Evolutionary conservation across 2,888 invertebrate species (phyloP), one percentile per base, ranked within the genome.

Genomic region (Amiota mariae): DNA sequence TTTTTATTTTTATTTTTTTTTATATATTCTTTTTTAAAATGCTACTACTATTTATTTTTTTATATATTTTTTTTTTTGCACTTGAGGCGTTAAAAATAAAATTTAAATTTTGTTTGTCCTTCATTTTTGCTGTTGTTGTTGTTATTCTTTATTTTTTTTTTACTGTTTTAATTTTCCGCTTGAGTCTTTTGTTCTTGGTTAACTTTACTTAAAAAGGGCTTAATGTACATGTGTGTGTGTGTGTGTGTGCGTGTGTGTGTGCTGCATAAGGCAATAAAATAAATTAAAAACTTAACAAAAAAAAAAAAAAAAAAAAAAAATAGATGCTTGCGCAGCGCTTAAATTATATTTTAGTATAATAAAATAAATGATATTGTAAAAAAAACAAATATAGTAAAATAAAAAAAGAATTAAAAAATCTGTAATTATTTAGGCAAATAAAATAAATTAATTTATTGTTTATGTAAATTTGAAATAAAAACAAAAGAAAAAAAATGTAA

Each of bases 101-200:
- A 70, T 70, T 70, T 57, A 59, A 70, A 70, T 70, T 59, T 59
- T 57, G 56, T 70, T 57, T 70, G 36, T 15, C 10, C 24, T 24
- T 70, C 59, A 11, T 20, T 20, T 51, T 70, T 57, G 10, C n/a
- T n/a, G 10, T 63, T n/a, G 54, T 12, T 54, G 54, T 10, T n/a
- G 54, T n/a, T 46, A 46, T 15, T 48, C n/a, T 59, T 46, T 70
- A 13, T 24, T 24, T 24, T 54, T 54, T 36, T 63, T 59, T 15
- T 48, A 18, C 15, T 18, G 4, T 46, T 63, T 36, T 18, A 12
- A 36, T 46, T 46, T 63, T 63, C 18, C 18, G 15, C 59, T 13
- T 67, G n/a, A 36, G 64, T 6, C 49, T 47, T 70, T 47, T 54
- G 70, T 36, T 36, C 70, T 15, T 24, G 54, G 57, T 59, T 57